Conservation (phyloP, 2,888 invertebrate genomes). For the Drosophila barbarae region DNA sequence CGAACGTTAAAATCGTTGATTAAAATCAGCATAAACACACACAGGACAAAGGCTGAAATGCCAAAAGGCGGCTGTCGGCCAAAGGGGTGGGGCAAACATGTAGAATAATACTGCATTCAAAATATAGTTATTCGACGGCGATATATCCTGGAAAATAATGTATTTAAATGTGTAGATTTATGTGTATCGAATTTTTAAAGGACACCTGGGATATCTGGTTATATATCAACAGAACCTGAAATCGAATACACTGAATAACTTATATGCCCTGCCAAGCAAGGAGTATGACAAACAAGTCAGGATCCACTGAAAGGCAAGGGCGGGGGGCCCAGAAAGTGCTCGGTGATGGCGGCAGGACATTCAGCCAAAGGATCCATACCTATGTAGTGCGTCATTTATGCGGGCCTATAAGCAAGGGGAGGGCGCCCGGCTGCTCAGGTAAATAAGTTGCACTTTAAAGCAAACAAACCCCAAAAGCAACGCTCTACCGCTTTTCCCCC, state of each 20-base stretch:
- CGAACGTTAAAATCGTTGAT: constrained; percentile 57
- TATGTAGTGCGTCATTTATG: constrained; percentile 57
- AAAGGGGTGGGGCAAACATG: neutral
- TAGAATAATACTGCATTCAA: constrained; percentile 3
- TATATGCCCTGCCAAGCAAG: neutral
- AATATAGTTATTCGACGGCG: neutral
- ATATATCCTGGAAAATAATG: neutral
- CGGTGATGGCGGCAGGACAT: constrained; percentile 18
- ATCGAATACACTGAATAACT: neutral
- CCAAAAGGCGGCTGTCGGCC: constrained; percentile 8
- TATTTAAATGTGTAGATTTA: neutral
- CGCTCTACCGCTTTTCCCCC: neutral
- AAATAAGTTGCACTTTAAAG: constrained; percentile 66
- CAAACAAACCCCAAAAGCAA: constrained; percentile 46
- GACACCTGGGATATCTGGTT: neutral
- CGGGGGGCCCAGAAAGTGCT: neutral
- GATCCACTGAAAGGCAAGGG: constrained; percentile 1
- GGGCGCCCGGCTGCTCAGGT: constrained; percentile 39
- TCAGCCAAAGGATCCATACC: constrained; percentile 33
- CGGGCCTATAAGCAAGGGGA: constrained; percentile 45
- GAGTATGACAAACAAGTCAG: constrained; percentile 15
- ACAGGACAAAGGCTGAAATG: constrained; percentile 32
- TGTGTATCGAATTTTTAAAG: neutral
- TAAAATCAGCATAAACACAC: constrained; percentile 55
- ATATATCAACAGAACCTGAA: no score